phyloP scores from a whole-genome alignment of 2,888 invertebrate genomes.

The Phlogophora meticulosa region DNA sequence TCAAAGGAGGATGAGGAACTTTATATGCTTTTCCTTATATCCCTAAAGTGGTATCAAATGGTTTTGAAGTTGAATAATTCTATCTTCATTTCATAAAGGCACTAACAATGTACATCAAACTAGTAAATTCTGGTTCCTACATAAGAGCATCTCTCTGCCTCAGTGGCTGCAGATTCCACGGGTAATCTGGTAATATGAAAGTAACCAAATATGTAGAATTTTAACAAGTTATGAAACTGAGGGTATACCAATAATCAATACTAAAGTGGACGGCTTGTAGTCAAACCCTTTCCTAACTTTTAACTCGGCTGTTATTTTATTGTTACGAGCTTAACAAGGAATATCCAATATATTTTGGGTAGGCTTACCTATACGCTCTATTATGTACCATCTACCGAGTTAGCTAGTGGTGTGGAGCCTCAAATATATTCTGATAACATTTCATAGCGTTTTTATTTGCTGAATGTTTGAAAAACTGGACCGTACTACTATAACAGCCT shows the following conservation, averaged over 20 bases:
- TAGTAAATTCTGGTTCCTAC: too few relatives aligned
- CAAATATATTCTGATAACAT: neutral
- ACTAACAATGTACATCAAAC: too few relatives aligned
- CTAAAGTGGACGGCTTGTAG: constrained; percentile 30
- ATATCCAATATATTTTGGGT: constrained; percentile 42
- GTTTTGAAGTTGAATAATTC: too few relatives aligned
- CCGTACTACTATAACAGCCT: neutral
- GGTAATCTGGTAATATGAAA: too few relatives aligned
- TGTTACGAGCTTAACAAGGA: constrained; percentile 46
- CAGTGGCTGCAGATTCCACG: too few relatives aligned
- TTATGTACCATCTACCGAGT: constrained; percentile 7
- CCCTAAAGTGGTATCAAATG: too few relatives aligned
- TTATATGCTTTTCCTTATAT: too few relatives aligned
- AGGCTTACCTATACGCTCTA: constrained; percentile 1
- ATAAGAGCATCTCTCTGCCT: too few relatives aligned
- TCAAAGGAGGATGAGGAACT: too few relatives aligned
- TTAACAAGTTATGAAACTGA: constrained; percentile 4
- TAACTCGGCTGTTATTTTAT: constrained; percentile 47
- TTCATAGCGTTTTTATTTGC: neutral
- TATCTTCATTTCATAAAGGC: too few relatives aligned
- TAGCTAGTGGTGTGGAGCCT: neutral
- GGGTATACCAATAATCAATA: constrained; percentile 39
- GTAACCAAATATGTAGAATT: neutral
- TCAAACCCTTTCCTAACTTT: constrained; percentile 44
- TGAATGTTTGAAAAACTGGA: neutral